phyloP scores from a whole-genome alignment of 2,113 vertebrate genomes.

The Sander vitreus region DNA sequence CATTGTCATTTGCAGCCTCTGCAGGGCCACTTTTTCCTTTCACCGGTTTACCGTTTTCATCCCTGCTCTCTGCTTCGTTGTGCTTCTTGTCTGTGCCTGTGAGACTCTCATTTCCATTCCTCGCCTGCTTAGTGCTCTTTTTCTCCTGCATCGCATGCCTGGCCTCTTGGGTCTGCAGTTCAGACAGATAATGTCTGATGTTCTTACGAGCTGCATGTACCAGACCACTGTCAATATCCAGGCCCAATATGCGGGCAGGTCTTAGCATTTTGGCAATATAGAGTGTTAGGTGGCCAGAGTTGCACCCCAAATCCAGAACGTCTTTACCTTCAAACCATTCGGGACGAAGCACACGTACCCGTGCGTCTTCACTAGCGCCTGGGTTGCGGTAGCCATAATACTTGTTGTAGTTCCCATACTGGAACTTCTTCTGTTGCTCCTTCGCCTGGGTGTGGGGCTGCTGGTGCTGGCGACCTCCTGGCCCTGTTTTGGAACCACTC shows the following conservation, averaged over 20 bases:
- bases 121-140: constrained; percentile 49
- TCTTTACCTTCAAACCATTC: constrained; percentile 92
- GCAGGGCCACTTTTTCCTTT: constrained; percentile 64
- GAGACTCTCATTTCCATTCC: constrained; percentile 34
- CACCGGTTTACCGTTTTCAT: constrained; percentile 59
- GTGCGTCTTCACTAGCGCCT: constrained; percentile 85
- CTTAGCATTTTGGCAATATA: constrained; percentile 89
- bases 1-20: constrained; percentile 59
- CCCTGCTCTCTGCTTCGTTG: constrained; percentile 28
- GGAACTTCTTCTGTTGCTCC: constrained; percentile 85
- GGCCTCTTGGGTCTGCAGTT: constrained; percentile 83
- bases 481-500: constrained; percentile 53
- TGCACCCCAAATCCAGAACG: constrained; percentile 93
- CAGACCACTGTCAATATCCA: constrained; percentile 90
- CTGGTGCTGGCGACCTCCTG: constrained; percentile 64
- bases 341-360: constrained; percentile 84
- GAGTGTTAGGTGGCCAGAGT: constrained; percentile 92
- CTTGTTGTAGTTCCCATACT: constrained; percentile 93
- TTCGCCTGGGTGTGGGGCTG: constrained; percentile 56
- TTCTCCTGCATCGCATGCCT: constrained; percentile 45
- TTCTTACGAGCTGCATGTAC: constrained; percentile 92
- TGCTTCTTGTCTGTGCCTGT: constrained; percentile 49
- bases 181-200: constrained; percentile 92
- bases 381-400: constrained; percentile 96
- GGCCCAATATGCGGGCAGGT: constrained; percentile 88